A percentile compares a stretch with the other conserved stretches of the same genome.
Evolutionary conservation across 2,113 vertebrate species (phyloP).

Genomic region (Octodon degus): DNA sequence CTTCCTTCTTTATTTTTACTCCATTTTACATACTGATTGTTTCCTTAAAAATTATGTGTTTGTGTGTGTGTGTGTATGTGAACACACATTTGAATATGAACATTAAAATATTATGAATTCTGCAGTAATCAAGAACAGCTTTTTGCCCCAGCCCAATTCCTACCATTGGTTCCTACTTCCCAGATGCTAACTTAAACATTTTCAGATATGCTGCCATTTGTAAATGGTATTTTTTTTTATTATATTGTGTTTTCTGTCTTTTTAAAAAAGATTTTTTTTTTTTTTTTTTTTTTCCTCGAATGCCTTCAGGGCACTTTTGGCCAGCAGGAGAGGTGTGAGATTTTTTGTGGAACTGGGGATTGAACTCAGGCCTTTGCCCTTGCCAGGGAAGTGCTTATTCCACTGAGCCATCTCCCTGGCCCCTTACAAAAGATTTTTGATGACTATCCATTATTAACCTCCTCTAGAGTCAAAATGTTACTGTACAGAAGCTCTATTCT

Average conservation of each 20-base stretch:
- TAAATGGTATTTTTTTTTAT: background rate
- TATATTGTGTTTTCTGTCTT: background rate
- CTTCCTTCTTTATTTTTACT: background rate
- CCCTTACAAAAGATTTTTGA: background rate
- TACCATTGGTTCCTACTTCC: background rate
- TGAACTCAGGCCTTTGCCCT: no score
- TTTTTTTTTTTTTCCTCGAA: no score
- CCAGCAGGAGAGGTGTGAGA: no score
- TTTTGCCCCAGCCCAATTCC: rapidly evolving
- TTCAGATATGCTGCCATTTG: background rate
- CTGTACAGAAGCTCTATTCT: background rate
- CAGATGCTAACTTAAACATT: background rate
- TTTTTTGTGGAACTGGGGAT: no score
- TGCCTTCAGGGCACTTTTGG: no score
- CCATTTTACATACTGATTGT: background rate
- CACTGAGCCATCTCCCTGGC: no score
- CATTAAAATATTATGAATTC: background rate
- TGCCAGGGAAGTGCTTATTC: no score
- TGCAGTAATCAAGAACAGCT: rapidly evolving
- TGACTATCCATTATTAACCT: background rate
- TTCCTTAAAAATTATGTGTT: background rate
- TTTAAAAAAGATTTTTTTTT: no score
- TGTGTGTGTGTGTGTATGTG: background rate
- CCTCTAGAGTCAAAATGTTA: background rate
- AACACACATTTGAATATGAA: background rate